Percentiles rank a stretch among this genome's conserved stretches.
phyloP scores from a whole-genome alignment of 2,113 vertebrate genomes.

The Spea bombifrons region DNA sequence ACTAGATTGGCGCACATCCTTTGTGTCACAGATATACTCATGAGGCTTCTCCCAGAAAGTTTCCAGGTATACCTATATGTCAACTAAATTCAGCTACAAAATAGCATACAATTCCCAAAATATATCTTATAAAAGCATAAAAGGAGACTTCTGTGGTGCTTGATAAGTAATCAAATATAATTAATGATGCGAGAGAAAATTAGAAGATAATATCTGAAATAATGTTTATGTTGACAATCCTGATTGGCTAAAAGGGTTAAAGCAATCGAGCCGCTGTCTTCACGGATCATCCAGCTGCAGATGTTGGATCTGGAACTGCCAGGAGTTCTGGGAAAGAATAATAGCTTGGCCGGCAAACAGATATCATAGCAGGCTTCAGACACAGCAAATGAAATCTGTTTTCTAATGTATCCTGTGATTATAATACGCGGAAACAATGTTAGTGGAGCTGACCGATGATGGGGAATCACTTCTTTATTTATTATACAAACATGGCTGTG shows the following conservation, averaged over 20 bases:
- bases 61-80: too few relatives aligned
- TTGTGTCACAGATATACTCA: too few relatives aligned
- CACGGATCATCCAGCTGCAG: slow-evolving; percentile 15
- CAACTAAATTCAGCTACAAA: too few relatives aligned
- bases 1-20: too few relatives aligned
- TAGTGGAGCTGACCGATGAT: neutral
- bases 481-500: neutral
- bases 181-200: too few relatives aligned
- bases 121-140: too few relatives aligned
- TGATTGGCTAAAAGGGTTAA: neutral
- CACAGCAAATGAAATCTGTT: neutral
- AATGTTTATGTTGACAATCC: too few relatives aligned
- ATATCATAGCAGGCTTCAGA: slow-evolving; percentile 8
- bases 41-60: too few relatives aligned
- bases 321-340: slow-evolving; percentile 2
- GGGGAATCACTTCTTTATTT: neutral
- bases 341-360: neutral
- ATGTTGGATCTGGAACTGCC: neutral
- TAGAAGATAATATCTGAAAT: too few relatives aligned
- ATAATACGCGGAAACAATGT: neutral
- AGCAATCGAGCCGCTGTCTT: neutral
- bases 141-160: too few relatives aligned
- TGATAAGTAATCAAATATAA: too few relatives aligned
- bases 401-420: neutral
- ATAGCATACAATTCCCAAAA: too few relatives aligned